Evolutionary conservation across 2,888 invertebrate genomes (phyloP), one percentile per base, ranked within the genome.

Genomic region (Xanthia icteritia): DNA sequence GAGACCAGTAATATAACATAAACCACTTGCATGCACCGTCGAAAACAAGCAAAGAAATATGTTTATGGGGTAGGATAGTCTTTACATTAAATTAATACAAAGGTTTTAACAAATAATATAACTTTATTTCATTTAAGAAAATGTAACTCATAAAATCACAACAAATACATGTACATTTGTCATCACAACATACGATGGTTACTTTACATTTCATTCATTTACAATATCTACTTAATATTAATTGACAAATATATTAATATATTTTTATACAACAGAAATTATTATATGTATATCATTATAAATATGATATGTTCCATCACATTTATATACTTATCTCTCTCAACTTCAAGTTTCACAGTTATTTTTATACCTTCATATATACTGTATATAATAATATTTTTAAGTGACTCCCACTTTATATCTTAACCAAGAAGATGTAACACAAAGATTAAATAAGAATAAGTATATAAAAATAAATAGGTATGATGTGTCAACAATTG

Each of bases 101-200:
- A 76, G 54, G 54, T 72, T 78, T 76, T 91, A 95, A 94, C 95
- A 94, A 96, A 95, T 93, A 93, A 94, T 93, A 94, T 93, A 94
- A 91, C 86, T 94, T 94, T 94, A 94, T 94, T 94, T 91, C 88
- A 82, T 91, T 87, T 87, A 88, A 86, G 85, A 87, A 88, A 89
- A 87, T 88, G 89, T 89, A 92, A 92, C 90, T 87, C 89, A 92
- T 92, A 92, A 92, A 94, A 93, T 94, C 93, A 94, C 94, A 94
- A 94, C 93, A 91, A 92, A 89, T 90, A 91, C 90, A 91, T 89
- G 88, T 89, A 89, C 86, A 87, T 86, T 84, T 85, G 45, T 87
- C 87, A 89, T 90, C 90, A 91, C 90, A 91, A 90, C 92, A 86
- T 86, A 88, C 87, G 84, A 88, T 83, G 88, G 85, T 88, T 88